Evolutionary conservation across 2,113 vertebrate genomes (phyloP).

Genomic region (Rhipidura dahli): DNA sequence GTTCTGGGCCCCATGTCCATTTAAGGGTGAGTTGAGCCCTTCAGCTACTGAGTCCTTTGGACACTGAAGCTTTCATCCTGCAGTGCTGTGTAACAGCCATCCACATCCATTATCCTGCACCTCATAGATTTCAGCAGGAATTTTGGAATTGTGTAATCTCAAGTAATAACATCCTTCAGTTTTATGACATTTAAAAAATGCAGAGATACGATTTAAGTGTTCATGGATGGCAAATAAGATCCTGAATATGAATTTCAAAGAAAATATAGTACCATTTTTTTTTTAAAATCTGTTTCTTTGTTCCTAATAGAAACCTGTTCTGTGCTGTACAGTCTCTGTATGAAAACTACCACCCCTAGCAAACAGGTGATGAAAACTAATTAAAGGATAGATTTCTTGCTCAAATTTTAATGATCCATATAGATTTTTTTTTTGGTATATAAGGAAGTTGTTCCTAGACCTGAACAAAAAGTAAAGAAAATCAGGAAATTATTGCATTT

Average conservation of each 20-base stretch:
- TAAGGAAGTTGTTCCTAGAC: not conserved
- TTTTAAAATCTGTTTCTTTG: not conserved
- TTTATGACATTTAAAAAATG: not conserved
- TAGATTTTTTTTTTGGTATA: not conserved
- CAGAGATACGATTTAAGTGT: not conserved
- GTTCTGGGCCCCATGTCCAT: not conserved
- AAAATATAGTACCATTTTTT: not conserved
- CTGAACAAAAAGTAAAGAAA: not conserved
- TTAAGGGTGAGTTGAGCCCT: not conserved
- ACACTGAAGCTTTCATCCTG: not conserved
- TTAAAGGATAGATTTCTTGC: not conserved
- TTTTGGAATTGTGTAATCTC: not conserved
- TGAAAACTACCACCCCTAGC: not conserved
- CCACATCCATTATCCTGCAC: not conserved
- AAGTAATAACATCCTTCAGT: not conserved
- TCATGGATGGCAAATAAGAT: not conserved
- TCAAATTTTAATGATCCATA: not conserved
- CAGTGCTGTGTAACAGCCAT: not conserved
- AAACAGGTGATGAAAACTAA: not conserved
- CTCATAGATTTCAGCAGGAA: not conserved
- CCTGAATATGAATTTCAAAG: not conserved
- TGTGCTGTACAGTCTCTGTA: not conserved
- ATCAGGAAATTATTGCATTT: conserved; percentile 13
- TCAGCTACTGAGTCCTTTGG: not conserved
- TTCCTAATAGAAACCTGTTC: not conserved